These are phyloP conservation scores for Antheraea pernyi DNA, from an alignment of 1,140 invertebrate species.

Conservation along the genomic window DNA sequence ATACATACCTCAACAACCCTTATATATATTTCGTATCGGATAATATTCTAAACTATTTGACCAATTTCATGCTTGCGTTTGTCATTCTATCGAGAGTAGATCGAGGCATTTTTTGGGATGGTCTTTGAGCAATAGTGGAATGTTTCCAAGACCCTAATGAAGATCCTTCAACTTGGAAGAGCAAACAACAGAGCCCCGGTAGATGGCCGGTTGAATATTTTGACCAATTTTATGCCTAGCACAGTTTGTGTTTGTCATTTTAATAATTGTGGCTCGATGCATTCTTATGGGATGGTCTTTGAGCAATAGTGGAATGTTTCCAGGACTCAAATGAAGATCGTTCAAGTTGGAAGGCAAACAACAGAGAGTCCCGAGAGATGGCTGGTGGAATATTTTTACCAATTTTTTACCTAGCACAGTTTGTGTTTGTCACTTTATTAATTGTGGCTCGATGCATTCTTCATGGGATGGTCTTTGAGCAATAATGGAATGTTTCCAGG, in stretches of 20 bases:
- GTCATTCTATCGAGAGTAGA: slow-evolving; percentile 37
- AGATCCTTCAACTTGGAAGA: background rate
- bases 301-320: background rate
- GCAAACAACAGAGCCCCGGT: slow-evolving; percentile 31
- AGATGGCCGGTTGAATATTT: slow-evolving; percentile 34
- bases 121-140: too few species aligned
- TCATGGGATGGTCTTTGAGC: background rate
- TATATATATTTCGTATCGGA: too few species aligned
- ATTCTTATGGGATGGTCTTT: too few species aligned
- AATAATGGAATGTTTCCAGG: background rate
- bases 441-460: too few species aligned
- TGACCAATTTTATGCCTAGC: background rate
- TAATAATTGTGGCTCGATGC: too few species aligned
- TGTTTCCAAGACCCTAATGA: too few species aligned
- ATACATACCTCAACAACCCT: too few species aligned
- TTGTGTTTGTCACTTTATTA: slow-evolving; percentile 17
- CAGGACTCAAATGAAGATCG: background rate
- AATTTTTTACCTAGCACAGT: slow-evolving; percentile 62
- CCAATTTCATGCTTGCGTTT: background rate
- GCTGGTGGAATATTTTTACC: slow-evolving; percentile 78
- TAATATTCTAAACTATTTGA: too few species aligned
- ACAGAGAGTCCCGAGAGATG: slow-evolving; percentile 46
- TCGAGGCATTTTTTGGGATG: slow-evolving; percentile 19
- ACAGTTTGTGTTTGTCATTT: slow-evolving; percentile 17
- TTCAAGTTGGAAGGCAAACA: background rate